Conservation (phyloP, 1,140 invertebrate genomes). For the Leptinotarsa lineolata region DNA sequence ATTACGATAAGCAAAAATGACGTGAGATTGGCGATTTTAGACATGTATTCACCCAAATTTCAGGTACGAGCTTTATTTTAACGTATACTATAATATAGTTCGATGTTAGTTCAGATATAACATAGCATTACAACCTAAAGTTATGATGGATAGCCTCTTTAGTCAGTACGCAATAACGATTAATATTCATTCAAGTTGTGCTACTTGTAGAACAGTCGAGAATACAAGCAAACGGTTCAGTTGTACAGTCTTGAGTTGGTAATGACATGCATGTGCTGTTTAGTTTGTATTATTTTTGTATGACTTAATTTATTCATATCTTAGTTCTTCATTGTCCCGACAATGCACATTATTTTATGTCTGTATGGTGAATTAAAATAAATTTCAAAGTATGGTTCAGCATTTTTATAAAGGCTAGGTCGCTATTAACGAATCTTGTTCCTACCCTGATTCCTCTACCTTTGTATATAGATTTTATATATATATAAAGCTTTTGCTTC, state of each 20-base stretch:
- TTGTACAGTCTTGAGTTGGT: constrained; percentile 45
- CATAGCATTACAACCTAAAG: constrained; percentile 50
- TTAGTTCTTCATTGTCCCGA: constrained; percentile 37
- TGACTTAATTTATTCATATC: constrained; percentile 20
- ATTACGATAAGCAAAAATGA: constrained; percentile 48
- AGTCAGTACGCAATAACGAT: constrained; percentile 51
- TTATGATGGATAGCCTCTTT: constrained; percentile 53
- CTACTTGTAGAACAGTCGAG: constrained; percentile 52
- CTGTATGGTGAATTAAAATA: constrained; percentile 54
- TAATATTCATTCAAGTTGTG: constrained; percentile 53
- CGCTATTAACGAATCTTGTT: too few species aligned
- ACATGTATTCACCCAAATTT: constrained; percentile 50
- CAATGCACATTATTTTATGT: constrained; percentile 54
- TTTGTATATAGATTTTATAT: too few species aligned
- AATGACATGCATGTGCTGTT: constrained; percentile 46
- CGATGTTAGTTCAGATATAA: constrained; percentile 57
- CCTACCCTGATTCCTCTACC: too few species aligned
- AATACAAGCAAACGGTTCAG: constrained; percentile 44
- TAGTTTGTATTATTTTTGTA: constrained; percentile 37
- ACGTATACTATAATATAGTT: constrained; percentile 54
- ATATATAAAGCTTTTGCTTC: too few species aligned
- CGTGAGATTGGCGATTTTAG: constrained; percentile 51
- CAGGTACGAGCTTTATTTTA: constrained; percentile 56
- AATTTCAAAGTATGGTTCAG: constrained; percentile 21
- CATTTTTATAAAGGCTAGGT: too few species aligned